These are phyloP conservation scores for Drosophila ohnishii DNA, from an alignment of 1,140 invertebrate genomes.

Conservation along the genomic window DNA sequence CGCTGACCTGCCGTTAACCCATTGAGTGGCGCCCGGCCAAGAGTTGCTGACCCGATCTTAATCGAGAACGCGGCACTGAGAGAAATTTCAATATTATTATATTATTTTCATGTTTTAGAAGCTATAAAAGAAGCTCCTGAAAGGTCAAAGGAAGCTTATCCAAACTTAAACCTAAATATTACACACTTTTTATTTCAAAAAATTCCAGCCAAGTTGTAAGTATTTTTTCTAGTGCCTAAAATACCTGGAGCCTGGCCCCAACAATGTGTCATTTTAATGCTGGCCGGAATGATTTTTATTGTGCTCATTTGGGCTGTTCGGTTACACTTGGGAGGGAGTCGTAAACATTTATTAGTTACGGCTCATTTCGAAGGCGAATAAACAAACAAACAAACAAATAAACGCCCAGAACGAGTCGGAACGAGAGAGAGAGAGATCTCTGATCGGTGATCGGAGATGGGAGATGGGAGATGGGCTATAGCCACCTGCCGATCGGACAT, in stretches of 20 bases:
- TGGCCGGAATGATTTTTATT: constrained; percentile 66
- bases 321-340: constrained; percentile 42
- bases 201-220: too few relatives aligned
- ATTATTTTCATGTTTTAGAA: not conserved
- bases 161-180: too few relatives aligned
- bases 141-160: not conserved
- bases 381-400: constrained; percentile 65
- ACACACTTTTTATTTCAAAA: not conserved
- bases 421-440: constrained; percentile 5
- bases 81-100: not conserved
- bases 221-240: constrained; percentile 6
- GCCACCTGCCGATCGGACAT: constrained; percentile 44
- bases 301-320: constrained; percentile 49
- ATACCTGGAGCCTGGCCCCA: not conserved
- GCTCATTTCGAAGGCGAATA: constrained; percentile 61
- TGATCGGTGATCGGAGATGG: constrained; percentile 3
- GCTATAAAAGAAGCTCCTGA: not conserved
- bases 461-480: constrained; percentile 6
- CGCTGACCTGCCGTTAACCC: constrained; percentile 41
- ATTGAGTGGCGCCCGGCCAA: constrained; percentile 43
- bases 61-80: constrained; percentile 11
- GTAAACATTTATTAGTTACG: constrained; percentile 79
- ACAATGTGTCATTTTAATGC: constrained; percentile 79
- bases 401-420: constrained; percentile 22
- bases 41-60: constrained; percentile 37